Base-by-base conservation (phyloP, 1,140 invertebrate genomes). In the Tetranychus cinnabarinus region DNA sequence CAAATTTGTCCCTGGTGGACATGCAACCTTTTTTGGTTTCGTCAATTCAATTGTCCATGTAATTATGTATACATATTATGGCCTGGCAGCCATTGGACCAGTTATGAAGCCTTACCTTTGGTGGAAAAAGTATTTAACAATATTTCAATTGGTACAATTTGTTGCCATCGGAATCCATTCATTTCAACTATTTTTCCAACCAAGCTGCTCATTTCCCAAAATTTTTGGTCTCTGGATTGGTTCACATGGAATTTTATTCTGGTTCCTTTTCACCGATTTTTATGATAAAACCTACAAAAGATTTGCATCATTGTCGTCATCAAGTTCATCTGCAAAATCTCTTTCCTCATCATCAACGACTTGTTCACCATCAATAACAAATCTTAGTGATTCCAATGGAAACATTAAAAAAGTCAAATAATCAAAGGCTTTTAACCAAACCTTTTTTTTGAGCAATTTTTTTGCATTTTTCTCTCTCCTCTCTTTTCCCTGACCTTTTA, bases 1-100 rank as follows among this genome's bases (percentile, higher is more conserved):
- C 33, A 60, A 60, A 60, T 60, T 60, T 23, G 59, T 50, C n/a
- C 46, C 59, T 7, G 59, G 59, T 50, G 88, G 88, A 61, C 88
- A 92, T 68, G 86, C 86, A 62, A 80, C 82, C 1, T 88, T 88
- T 75, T 88, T 72, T 66, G 72, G 71, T 31, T 71, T 76, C 62
- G 74, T 91, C 66, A 93, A 92, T 73, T 86, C 85, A 31, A 87
- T 89, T 68, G 73, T 79, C 0, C 78, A 96, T 65, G 68, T 74
- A 4, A 65, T 79, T 54, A 79, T 79, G 78, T 79, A 79, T 68
- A 67, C 68, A 3, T 79, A 79, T 66, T 79, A 79, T 66, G 70
- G 75, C 46, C 68, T 79, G 50, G 70, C 77, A 0, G 75, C 77
- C 7, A 69, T 78, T 63, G 78, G 78, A 31, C 76, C 77, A 6